Conservation (phyloP, 2,888 invertebrate genomes). For the Thecophora atra region DNA sequence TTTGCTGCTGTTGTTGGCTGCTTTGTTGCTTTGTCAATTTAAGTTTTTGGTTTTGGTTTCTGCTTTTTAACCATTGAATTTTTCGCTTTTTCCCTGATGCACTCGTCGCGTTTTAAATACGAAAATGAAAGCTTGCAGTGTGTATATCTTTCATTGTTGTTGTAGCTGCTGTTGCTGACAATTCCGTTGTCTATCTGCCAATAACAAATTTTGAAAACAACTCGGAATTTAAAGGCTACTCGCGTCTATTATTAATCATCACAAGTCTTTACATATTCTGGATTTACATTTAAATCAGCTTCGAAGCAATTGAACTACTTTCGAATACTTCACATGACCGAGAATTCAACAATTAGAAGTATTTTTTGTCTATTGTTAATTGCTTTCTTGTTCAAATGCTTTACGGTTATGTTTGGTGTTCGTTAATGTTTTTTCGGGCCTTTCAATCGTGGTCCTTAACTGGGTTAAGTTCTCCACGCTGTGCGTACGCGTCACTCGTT, state of each 20-base stretch:
- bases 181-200: not conserved
- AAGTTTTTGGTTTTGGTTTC: slow-evolving; percentile 38
- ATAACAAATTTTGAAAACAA: not conserved
- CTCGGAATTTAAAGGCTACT: not conserved
- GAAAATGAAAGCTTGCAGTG: slow-evolving; percentile 60
- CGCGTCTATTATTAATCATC: not conserved
- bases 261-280: not conserved
- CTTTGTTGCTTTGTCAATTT: slow-evolving; percentile 33
- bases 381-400: not conserved
- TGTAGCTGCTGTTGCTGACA: slow-evolving; percentile 20
- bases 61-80: slow-evolving; percentile 35
- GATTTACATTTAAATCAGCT: not conserved
- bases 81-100: slow-evolving; percentile 33
- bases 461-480: slow-evolving; percentile 18
- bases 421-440: not conserved
- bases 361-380: not conserved
- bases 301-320: not conserved
- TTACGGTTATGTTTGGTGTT: not conserved
- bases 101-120: slow-evolving; percentile 58
- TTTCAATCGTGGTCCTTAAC: not conserved
- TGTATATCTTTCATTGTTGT: slow-evolving; percentile 8
- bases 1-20: slow-evolving; percentile 33
- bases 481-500: not conserved
- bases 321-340: not conserved
- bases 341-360: not conserved